Evolutionary conservation across 2,113 vertebrate genomes (phyloP), one percentile per base, ranked within the genome.

Genomic region (Oncorhynchus masou): DNA sequence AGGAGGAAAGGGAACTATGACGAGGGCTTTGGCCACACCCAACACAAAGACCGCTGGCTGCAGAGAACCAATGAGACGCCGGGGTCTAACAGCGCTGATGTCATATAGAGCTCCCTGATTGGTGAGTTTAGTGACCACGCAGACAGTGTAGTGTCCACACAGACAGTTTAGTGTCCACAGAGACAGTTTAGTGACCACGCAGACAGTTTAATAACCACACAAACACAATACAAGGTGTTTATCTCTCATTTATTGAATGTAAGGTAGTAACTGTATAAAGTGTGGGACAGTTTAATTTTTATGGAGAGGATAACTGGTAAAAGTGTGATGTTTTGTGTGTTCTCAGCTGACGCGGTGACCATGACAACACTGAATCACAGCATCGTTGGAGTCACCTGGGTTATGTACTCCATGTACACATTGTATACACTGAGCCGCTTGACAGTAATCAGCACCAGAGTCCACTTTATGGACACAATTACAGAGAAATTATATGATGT

Each of bases 1-100:
- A 91, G 79, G 81, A 83, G 77, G 76, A 94, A 91, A 64, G 93
- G 92, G 13, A 94, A 94, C 71, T 93, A 92, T 20, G 92, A 93
- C 16, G 92, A 93, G 68, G 93, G 90, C 22, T 93, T 94, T 19
- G 93, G 93, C 77, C 80, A 79, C n/a, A 68, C 79, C n/a, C 91
- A 93, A 54, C 92, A 94, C 85, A 92, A 94, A 82, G 83, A 84
- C 74, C 85, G 74, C 9, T 93, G 93, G 93, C 79, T 87, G 67
- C 65, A 79, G 16, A 90, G 59, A 76, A 83, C 57, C 5, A 39
- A 49, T 12, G 15, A 73, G 16, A 60, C 34, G 5, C 1, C 13
- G 51, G 48, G 1, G 20, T 60, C 69, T 22, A 60, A 73, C 34
- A 80, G 84, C 74, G 83, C 81, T 8, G 82, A 92, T 54, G 82